These are phyloP conservation scores for Mergus octosetaceus DNA, from an alignment of 2,797 vertebrate genomes.

Conservation along the genomic window DNA sequence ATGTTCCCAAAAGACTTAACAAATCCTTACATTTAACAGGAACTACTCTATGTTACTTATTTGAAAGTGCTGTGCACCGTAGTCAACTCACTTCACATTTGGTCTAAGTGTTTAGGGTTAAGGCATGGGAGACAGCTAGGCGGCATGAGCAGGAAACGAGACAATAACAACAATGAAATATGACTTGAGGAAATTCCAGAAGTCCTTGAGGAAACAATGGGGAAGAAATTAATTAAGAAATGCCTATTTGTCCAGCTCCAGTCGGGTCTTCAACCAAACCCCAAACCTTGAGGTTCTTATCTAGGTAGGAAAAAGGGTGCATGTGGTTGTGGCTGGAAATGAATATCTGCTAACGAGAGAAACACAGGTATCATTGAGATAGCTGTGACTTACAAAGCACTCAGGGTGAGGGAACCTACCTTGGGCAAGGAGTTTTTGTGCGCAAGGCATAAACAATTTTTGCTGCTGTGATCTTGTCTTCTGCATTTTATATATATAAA, in stretches of 20 bases:
- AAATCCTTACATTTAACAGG: not conserved
- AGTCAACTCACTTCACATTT: not conserved
- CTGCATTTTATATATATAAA: not conserved
- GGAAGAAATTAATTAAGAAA: not conserved
- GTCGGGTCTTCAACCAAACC: not conserved
- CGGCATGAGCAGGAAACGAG: not conserved
- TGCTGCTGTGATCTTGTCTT: not conserved
- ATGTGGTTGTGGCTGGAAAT: not conserved
- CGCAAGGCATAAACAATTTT: not conserved
- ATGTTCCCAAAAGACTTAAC: not conserved
- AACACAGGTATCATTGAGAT: not conserved
- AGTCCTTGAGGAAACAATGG: conserved; percentile 4
- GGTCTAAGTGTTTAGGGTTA: not conserved
- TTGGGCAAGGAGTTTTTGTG: not conserved
- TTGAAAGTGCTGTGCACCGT: not conserved
- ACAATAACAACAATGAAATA: not conserved
- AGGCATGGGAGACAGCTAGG: not conserved
- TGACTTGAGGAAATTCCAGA: conserved; percentile 7
- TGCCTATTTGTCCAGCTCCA: not conserved
- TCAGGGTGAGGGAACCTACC: not conserved
- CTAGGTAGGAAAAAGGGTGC: not conserved
- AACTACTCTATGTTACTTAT: not conserved
- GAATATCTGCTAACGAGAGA: not conserved
- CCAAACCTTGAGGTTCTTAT: not conserved
- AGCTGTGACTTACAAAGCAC: not conserved